Evolutionary conservation across 2,797 vertebrate species (phyloP).

Genomic region (Lithobates sylvaticus): DNA sequence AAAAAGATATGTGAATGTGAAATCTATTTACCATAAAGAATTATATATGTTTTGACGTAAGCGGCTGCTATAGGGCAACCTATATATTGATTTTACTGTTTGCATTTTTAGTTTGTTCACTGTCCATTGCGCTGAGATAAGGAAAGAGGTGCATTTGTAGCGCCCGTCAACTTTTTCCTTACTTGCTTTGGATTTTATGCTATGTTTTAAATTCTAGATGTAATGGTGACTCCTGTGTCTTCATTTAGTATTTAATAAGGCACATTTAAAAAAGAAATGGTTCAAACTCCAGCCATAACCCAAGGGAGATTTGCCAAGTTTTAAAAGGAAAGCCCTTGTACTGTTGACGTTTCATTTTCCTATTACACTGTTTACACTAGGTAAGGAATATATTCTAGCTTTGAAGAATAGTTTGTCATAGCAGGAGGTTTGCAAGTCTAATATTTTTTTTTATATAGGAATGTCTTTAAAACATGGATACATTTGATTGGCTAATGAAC

Average conservation of each 20-base stretch:
- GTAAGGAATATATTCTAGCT: conserved; percentile 45
- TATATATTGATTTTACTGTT: too few species aligned
- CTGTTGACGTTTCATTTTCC: conserved; percentile 55
- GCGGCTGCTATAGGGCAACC: too few species aligned
- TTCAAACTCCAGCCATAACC: conserved; percentile 42
- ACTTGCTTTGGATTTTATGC: too few species aligned
- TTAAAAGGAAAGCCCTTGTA: conserved; percentile 60
- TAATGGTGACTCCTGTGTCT: conserved; percentile 19
- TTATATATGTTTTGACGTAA: too few species aligned
- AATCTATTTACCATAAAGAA: too few species aligned
- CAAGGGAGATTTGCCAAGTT: conserved; percentile 43
- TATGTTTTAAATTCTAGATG: conserved; percentile 3
- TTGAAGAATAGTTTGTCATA: conserved; percentile 51
- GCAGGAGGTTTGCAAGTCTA: conserved; percentile 44
- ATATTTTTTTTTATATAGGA: conserved; percentile 47
- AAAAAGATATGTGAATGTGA: too few species aligned
- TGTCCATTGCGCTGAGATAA: too few species aligned
- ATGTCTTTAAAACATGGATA: conserved; percentile 13
- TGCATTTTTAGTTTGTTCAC: too few species aligned
- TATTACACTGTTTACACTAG: conserved; percentile 55
- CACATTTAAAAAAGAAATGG: conserved; percentile 40
- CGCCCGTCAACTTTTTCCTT: too few species aligned
- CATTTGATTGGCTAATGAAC: conserved; percentile 52
- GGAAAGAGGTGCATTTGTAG: too few species aligned
- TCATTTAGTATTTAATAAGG: conserved; percentile 29